Percentiles rank a stretch among this genome's conserved stretches.
phyloP scores from a whole-genome alignment of 2,113 vertebrate genomes.

The Haplotaxodon microlepis region DNA sequence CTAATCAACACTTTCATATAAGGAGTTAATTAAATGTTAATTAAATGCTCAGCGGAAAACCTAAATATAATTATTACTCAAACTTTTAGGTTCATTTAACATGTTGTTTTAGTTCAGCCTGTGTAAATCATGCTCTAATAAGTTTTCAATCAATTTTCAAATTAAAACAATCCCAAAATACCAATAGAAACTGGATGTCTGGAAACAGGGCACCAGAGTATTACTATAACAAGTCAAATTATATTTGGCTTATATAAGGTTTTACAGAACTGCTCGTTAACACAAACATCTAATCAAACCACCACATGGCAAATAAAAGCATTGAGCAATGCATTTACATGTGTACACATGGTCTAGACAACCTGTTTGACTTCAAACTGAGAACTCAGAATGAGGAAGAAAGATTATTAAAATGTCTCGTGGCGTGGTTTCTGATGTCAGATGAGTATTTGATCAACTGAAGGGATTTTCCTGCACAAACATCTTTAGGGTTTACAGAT shows the following conservation, averaged over 20 bases:
- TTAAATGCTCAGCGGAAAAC: background rate
- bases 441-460: background rate
- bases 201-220: background rate
- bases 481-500: background rate
- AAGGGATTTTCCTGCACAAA: background rate
- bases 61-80: background rate
- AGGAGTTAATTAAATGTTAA: background rate
- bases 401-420: background rate
- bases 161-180: background rate
- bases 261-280: background rate
- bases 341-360: rapidly evolving
- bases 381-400: background rate
- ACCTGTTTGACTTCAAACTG: background rate
- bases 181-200: background rate
- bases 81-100: background rate
- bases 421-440: background rate
- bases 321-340: background rate
- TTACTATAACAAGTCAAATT: background rate
- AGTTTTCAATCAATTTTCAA: background rate
- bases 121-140: background rate
- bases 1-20: background rate
- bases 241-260: background rate
- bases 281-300: background rate
- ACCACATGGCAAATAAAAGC: background rate
- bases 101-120: background rate